These are phyloP conservation scores for Teleopsis dalmanni DNA, from an alignment of 1,140 invertebrate genomes.

Conservation along the genomic window DNA sequence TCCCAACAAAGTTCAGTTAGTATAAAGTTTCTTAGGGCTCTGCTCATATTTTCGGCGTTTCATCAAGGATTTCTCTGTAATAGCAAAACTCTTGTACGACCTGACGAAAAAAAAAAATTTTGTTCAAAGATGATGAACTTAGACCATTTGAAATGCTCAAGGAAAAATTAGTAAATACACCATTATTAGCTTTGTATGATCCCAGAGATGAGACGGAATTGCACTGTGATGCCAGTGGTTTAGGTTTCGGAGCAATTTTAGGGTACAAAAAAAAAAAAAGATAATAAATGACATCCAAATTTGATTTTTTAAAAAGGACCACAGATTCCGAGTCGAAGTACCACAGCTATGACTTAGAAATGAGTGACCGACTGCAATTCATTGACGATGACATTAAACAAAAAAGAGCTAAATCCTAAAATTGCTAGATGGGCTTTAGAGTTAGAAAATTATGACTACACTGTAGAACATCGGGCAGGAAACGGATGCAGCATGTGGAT, in stretches of 20 bases:
- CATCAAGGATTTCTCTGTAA: slow-evolving; percentile 20
- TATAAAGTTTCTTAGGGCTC: slow-evolving; percentile 20
- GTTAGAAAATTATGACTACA: slow-evolving; percentile 13
- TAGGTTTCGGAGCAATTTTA: slow-evolving; percentile 22
- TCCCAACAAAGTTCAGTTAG: slow-evolving; percentile 15
- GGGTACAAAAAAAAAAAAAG: slow-evolving; percentile 16
- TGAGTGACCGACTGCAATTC: slow-evolving; percentile 40
- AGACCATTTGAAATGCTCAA: slow-evolving; percentile 21
- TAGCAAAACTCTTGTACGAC: slow-evolving; percentile 24
- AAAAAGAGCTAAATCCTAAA: slow-evolving; percentile 35
- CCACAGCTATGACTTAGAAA: slow-evolving; percentile 46
- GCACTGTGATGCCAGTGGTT: slow-evolving; percentile 22
- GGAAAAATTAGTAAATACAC: slow-evolving; percentile 15
- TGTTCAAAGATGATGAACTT: slow-evolving; percentile 16
- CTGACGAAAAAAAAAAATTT: slow-evolving; percentile 24
- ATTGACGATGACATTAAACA: slow-evolving; percentile 39
- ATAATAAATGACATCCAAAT: slow-evolving; percentile 32
- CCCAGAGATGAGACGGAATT: slow-evolving; percentile 18
- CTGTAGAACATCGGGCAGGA: slow-evolving; percentile 14
- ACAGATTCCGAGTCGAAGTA: slow-evolving; percentile 42
- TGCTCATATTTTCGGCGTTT: slow-evolving; percentile 21
- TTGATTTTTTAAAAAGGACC: slow-evolving; percentile 41
- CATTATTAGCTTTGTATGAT: slow-evolving; percentile 24
- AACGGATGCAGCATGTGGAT: slow-evolving; percentile 33
- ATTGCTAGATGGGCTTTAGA: slow-evolving; percentile 36